Evolutionary conservation across 2,888 invertebrate species (phyloP).

Genomic region (Epinotia ramella): DNA sequence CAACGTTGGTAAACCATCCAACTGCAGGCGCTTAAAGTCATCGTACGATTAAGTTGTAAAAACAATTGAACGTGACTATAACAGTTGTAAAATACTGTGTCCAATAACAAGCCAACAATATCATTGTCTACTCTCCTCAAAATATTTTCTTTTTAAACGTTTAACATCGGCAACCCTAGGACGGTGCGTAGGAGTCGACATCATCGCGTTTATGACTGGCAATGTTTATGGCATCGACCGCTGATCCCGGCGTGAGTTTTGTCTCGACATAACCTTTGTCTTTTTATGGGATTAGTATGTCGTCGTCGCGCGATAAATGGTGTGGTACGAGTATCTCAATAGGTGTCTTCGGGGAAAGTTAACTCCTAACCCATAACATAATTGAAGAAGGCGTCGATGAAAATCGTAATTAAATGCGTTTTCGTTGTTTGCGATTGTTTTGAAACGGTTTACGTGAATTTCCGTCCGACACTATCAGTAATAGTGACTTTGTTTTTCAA

Average conservation of each 20-base stretch:
- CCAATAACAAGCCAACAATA: neutral
- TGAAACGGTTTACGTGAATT: too few relatives aligned
- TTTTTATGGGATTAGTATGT: constrained; percentile 19
- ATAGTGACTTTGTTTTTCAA: too few relatives aligned
- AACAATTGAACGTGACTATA: too few relatives aligned
- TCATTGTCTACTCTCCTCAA: neutral
- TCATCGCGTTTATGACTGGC: constrained; percentile 46
- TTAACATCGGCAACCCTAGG: constrained; percentile 27
- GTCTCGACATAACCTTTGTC: constrained; percentile 16
- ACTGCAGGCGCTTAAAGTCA: too few relatives aligned
- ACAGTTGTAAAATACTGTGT: neutral
- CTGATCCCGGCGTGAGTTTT: constrained; percentile 28
- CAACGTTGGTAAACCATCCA: too few relatives aligned
- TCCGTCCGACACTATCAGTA: too few relatives aligned
- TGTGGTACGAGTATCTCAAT: neutral
- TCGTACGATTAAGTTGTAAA: too few relatives aligned
- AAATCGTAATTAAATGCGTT: neutral
- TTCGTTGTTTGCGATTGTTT: neutral
- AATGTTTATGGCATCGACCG: constrained; percentile 33
- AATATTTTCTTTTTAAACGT: neutral
- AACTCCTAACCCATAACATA: neutral
- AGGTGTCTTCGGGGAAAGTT: neutral
- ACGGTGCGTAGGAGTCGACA: constrained; percentile 55
- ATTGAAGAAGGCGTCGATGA: neutral
- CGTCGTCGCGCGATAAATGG: neutral